These are phyloP conservation scores for Diglossa cyanea DNA, from an alignment of 2,797 vertebrate species.

Conservation along the genomic window DNA sequence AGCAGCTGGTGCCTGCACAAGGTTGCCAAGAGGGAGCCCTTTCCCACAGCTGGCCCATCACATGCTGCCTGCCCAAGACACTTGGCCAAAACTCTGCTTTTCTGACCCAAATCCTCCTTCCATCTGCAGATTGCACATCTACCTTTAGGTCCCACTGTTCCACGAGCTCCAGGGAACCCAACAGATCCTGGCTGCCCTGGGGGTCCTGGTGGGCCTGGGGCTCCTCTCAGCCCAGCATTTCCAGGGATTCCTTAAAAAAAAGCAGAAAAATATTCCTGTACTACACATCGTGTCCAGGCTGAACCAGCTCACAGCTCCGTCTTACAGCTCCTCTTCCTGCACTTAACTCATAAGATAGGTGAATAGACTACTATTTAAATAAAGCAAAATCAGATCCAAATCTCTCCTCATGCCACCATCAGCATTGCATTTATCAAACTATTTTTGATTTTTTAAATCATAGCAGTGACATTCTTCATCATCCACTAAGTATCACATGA, in stretches of 20 bases:
- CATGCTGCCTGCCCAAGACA: neutral
- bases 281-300: neutral
- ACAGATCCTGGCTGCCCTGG: constrained; percentile 78
- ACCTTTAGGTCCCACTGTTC: constrained; percentile 86
- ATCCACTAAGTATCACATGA: neutral
- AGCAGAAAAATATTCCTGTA: neutral
- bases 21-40: neutral
- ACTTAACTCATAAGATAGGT: neutral
- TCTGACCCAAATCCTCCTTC: neutral
- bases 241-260: constrained; percentile 83
- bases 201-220: constrained; percentile 78
- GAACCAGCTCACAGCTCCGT: neutral
- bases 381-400: neutral
- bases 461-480: neutral
- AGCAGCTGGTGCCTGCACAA: constrained; percentile 16
- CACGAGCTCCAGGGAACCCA: constrained; percentile 76
- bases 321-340: neutral
- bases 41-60: constrained; percentile 21
- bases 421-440: neutral
- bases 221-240: constrained; percentile 78
- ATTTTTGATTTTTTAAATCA: neutral
- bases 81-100: neutral
- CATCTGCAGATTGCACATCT: neutral
- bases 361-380: neutral
- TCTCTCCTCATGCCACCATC: neutral